Evolutionary conservation across 2,888 invertebrate genomes (phyloP).

Genomic region (Drosophila putrida): DNA sequence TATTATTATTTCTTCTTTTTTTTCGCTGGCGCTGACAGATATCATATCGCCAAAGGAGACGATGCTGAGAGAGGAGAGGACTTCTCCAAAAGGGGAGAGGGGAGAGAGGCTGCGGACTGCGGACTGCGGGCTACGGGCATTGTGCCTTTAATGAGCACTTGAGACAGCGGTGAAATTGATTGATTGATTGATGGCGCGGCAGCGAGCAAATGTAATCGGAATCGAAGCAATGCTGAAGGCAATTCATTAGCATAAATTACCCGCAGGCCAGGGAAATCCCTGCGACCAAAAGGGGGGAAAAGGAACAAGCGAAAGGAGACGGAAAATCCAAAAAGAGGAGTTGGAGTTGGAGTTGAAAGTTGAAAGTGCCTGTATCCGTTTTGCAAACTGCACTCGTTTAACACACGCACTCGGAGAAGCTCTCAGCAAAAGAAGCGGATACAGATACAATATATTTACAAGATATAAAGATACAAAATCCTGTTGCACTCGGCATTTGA

Average conservation of each 20-base stretch:
- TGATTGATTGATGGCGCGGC: conserved; percentile 69
- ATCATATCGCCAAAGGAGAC: conserved; percentile 27
- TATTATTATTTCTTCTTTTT: background rate
- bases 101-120: too few relatives aligned
- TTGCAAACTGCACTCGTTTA: conserved; percentile 36
- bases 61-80: too few relatives aligned
- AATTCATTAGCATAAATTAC: conserved; percentile 75
- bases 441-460: background rate
- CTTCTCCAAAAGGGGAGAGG: too few relatives aligned
- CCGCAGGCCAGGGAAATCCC: conserved; percentile 33
- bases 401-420: background rate
- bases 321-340: background rate
- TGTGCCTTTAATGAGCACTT: conserved; percentile 66
- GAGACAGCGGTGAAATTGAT: conserved; percentile 54
- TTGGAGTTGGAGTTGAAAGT: background rate
- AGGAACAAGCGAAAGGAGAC: background rate
- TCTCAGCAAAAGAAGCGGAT: background rate
- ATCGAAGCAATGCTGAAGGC: conserved; percentile 32
- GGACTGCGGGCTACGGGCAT: conserved; percentile 21
- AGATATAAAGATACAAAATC: conserved; percentile 20
- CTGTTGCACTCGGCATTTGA: conserved; percentile 65
- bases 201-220: conserved; percentile 41
- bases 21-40: conserved; percentile 43
- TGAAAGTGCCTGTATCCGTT: conserved; percentile 17
- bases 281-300: background rate